These are phyloP conservation scores for Archocentrus centrarchus DNA, from an alignment of 2,113 vertebrate species.

Conservation along the genomic window DNA sequence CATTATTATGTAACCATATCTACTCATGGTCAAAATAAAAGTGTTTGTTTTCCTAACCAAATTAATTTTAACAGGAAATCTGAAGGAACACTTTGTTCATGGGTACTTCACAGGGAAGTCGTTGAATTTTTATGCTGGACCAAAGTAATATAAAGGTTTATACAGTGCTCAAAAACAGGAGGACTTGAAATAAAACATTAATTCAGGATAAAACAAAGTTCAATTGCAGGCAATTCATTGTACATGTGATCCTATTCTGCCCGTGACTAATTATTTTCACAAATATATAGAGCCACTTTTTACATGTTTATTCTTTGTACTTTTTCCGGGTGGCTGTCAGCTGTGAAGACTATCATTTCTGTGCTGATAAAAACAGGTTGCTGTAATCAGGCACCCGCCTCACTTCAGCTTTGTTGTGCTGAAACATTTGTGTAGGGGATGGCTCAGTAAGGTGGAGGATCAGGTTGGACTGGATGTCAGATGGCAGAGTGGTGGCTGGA, in stretches of 20 bases:
- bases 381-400: accelerated
- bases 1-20: neutral
- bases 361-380: neutral
- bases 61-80: too few relatives aligned
- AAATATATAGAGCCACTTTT: too few relatives aligned
- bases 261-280: too few relatives aligned
- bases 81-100: neutral
- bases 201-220: too few relatives aligned
- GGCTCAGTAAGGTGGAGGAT: neutral
- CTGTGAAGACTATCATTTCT: neutral
- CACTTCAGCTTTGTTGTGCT: neutral
- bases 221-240: too few relatives aligned
- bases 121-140: neutral
- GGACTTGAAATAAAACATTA: neutral
- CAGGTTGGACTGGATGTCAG: slow-evolving; percentile 19
- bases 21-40: neutral
- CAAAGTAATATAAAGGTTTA: neutral
- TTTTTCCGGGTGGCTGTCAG: too few relatives aligned
- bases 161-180: neutral
- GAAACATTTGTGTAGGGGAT: neutral
- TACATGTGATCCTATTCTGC: too few relatives aligned
- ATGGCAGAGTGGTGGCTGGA: neutral
- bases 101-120: neutral
- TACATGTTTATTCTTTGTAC: too few relatives aligned
- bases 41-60: neutral